These are phyloP conservation scores for Tigriopus californicus DNA, from an alignment of 2,888 invertebrate species.

Conservation along the genomic window DNA sequence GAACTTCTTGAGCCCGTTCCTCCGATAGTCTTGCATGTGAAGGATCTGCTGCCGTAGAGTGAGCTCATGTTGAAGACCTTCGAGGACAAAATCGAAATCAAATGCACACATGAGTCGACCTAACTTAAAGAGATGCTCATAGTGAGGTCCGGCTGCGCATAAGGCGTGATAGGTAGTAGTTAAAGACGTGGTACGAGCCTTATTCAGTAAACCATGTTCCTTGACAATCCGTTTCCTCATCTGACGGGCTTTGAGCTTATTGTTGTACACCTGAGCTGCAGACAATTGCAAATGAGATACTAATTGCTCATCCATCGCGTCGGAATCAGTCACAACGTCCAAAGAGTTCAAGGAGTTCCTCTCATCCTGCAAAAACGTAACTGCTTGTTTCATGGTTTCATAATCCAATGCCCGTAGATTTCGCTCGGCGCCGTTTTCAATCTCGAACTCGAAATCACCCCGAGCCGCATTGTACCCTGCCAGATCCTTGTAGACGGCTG, in stretches of 20 bases:
- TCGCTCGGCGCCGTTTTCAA: constrained; percentile 60
- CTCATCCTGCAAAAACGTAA: neutral
- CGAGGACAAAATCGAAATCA: constrained; percentile 55
- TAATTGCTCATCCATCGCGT: constrained; percentile 26
- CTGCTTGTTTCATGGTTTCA: neutral
- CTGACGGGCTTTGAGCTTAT: constrained; percentile 49
- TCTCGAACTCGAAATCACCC: constrained; percentile 66
- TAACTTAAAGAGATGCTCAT: constrained; percentile 45
- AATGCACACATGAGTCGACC: constrained; percentile 53
- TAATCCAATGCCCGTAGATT: constrained; percentile 34
- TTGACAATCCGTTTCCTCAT: constrained; percentile 51
- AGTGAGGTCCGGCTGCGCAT: constrained; percentile 23
- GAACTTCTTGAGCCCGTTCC: constrained; percentile 47
- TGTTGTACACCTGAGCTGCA: constrained; percentile 51
- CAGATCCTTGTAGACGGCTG: constrained; percentile 26
- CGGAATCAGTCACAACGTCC: constrained; percentile 31
- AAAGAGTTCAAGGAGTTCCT: neutral
- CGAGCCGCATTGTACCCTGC: constrained; percentile 65
- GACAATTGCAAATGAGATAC: constrained; percentile 46
- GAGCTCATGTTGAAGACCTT: constrained; percentile 48
- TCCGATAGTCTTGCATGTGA: constrained; percentile 36
- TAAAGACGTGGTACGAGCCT: constrained; percentile 47
- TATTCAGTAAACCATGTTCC: constrained; percentile 56
- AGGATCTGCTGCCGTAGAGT: constrained; percentile 39
- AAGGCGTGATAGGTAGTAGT: constrained; percentile 43